Evolutionary conservation across 2,888 invertebrate species (phyloP), one percentile per base, ranked within the genome.

Genomic region (Imbricaverruca yamaguchii): DNA sequence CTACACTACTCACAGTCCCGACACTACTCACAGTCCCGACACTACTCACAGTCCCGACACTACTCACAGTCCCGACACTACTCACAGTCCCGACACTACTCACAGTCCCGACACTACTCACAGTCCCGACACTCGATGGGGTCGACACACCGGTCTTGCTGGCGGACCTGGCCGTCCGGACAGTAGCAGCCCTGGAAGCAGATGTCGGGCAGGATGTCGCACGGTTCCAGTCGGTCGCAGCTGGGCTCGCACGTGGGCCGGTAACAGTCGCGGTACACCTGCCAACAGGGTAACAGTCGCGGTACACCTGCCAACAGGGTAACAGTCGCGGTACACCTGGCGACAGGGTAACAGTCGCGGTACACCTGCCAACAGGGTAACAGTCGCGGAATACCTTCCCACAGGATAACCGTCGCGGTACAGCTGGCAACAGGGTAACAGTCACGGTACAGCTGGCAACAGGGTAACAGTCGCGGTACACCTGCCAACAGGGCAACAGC

Each of bases 161-260:
- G 84, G 25, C 92, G 89, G 0, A 93, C 91, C 53, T 88, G 85
- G 69, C 94, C 94, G 78, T 92, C 91, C 0, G 94, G 94, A 84
- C 95, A 95, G 88, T 93, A 94, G 87, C 95, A 95, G 81, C 95
- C 95, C 0, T 94, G 91, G 88, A 92, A 92, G 87, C 94, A 95
- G 78, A 90, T 89, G 63, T 92, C 91, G 23, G 90, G 90, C 83
- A 91, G 88, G 39, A 89, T 86, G 0, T 92, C 91, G 84, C 94
- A 94, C 0, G 90, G 87, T 80, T 90, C 90, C 59, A 91, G 85
- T 81, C 91, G 90, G 78, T 91, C 89, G 86, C 96, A 96, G 0
- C 92, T 91, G 2, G 92, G 91, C 86, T 94, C 94, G 87, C 96
- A 96, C 82, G 87, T 89, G 82, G 91, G 90, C 85, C 92, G 91